These are phyloP conservation scores for Cybosia mesomella DNA, from an alignment of 2,888 invertebrate genomes.

Conservation along the genomic window DNA sequence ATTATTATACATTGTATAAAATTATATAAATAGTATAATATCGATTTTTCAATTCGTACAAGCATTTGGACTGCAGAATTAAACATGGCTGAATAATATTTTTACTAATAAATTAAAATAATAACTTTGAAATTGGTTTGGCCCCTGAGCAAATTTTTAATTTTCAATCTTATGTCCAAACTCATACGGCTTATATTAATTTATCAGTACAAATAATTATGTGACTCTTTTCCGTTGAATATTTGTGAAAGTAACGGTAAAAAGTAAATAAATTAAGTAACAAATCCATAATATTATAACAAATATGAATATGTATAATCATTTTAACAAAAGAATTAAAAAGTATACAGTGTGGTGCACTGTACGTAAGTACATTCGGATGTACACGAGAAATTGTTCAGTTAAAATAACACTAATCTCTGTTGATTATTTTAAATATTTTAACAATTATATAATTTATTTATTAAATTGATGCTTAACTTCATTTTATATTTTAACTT, in stretches of 20 bases:
- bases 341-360: conserved; percentile 32
- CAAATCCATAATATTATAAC: conserved; percentile 45
- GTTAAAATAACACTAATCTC: conserved; percentile 11
- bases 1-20: conserved; percentile 14
- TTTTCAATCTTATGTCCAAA: not conserved
- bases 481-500: conserved; percentile 10
- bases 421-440: not conserved
- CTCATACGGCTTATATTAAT: not conserved
- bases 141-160: conserved; percentile 7
- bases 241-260: conserved; percentile 27
- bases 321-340: conserved; percentile 43
- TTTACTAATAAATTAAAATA: conserved; percentile 18
- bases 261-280: conserved; percentile 44
- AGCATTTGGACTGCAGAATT: conserved; percentile 1
- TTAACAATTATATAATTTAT: conserved; percentile 27
- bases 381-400: conserved; percentile 34
- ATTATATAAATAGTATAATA: conserved; percentile 13
- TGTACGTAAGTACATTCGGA: conserved; percentile 23
- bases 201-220: conserved; percentile 9
- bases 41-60: not conserved
- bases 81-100: not conserved
- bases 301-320: conserved; percentile 44
- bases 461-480: conserved; percentile 38
- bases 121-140: conserved; percentile 6
- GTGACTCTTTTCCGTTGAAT: not conserved